Conservation (phyloP, 2,113 vertebrate species). For the Copsychus sechellarum region DNA sequence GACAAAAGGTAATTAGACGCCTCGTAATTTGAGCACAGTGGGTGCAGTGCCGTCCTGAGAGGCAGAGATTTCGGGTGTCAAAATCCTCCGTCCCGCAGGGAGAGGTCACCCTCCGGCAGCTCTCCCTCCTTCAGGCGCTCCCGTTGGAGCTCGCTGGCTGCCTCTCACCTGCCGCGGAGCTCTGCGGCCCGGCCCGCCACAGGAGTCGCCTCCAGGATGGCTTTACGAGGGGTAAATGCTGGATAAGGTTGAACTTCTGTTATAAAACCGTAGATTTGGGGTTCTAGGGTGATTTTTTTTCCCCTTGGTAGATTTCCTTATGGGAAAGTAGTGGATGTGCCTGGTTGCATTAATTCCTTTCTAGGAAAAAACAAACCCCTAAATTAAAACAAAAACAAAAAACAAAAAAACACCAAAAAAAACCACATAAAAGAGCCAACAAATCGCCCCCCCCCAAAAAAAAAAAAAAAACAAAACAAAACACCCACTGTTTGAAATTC, state of each 20-base stretch:
- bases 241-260: not conserved
- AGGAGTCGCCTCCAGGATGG: not conserved
- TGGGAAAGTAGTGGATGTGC: not conserved
- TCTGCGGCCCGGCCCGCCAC: not conserved
- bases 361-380: not conserved
- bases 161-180: not conserved
- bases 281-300: not conserved
- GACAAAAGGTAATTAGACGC: conserved; percentile 37
- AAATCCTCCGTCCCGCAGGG: not conserved
- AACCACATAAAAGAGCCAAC: not conserved
- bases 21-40: not conserved
- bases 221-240: not conserved
- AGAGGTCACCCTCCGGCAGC: not conserved
- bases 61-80: conserved; percentile 7
- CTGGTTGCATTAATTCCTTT: not conserved
- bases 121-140: not conserved
- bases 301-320: not conserved
- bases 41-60: not conserved
- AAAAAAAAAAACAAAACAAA: no score
- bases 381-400: not conserved
- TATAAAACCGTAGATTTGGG: not conserved
- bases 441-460: accelerated
- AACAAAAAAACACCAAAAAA: no score
- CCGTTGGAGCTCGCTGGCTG: not conserved
- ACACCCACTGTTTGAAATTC: not conserved